These are phyloP conservation scores for Cranoglanis bouderius DNA, from an alignment of 2,113 vertebrate genomes.

Conservation along the genomic window DNA sequence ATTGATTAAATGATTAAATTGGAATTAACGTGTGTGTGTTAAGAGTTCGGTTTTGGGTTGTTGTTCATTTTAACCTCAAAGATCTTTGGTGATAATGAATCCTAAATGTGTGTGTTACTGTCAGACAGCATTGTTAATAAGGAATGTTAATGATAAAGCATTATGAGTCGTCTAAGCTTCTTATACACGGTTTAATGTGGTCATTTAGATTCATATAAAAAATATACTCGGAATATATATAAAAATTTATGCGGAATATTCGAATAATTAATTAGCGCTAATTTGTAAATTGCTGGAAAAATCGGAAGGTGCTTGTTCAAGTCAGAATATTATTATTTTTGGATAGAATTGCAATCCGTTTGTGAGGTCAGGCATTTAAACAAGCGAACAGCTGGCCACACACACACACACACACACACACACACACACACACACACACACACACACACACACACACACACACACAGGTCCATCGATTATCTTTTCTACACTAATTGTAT, in stretches of 20 bases:
- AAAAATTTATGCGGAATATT: neutral
- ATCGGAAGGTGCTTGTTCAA: neutral
- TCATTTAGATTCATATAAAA: neutral
- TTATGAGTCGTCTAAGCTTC: neutral
- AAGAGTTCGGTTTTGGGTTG: no score
- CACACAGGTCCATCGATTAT: neutral
- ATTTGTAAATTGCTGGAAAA: neutral
- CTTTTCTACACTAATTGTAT: neutral
- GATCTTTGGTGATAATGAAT: neutral
- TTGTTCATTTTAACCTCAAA: neutral
- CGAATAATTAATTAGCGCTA: neutral
- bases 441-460: neutral
- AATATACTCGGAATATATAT: no score
- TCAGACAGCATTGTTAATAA: neutral
- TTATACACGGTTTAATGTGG: neutral
- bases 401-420: neutral
- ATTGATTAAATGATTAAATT: neutral
- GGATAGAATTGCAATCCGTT: conserved; percentile 42
- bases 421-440: no score
- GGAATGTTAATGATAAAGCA: neutral
- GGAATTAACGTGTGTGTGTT: neutral
- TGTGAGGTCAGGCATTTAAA: conserved; percentile 16
- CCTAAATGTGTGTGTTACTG: neutral
- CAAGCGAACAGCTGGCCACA: neutral
- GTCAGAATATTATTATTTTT: neutral